Base-by-base conservation (phyloP, 2,797 vertebrate species). In the Coreius guichenoti region DNA sequence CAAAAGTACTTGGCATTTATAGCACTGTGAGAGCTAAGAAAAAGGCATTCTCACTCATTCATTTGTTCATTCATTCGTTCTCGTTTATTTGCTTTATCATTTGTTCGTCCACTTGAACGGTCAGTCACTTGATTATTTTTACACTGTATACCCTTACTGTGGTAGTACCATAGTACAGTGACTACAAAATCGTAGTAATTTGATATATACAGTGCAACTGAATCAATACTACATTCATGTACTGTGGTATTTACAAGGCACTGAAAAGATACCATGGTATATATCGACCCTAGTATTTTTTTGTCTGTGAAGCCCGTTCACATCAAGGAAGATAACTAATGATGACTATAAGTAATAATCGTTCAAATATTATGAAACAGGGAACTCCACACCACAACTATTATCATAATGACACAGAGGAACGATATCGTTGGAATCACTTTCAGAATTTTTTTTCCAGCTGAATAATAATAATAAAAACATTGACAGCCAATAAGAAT, bases 1-100 rank as follows among this genome's bases (percentile, higher is more conserved):
- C 69, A 61, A 61, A 77, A 61, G 69, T 36, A 49, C 29, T 70
- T 70, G 29, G n/a, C 29, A 70, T 58, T 81, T 23, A 29, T 8
- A 49, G 33, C 29, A 45, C 31, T 0, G 19, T 17, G 16, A 58
- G 49, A 33, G 33, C 21, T 54, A 43, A 23, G 49, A 70, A 39
- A 54, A 7, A 31, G 21, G 11, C 39, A 0, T 19, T 43, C 17
- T 58, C 51, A n/a, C n/a, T 76, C 21, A 26, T 33, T 74, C 8
- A 16, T 36, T 36, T 2, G 1, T 16, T 76, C 21, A n/a, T 31
- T 75, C 9, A 17, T 39, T 56, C 3, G 1, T 26, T 77, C 5
- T 23, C 5, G 45, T 51, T 74, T 51, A 31, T 51, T 74, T 72
- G 23, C 16, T 74, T 17, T 16, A 49, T 73, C 12, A 9, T 68